These are phyloP conservation scores for Oncorhynchus clarkii DNA, from an alignment of 2,113 vertebrate genomes.

Conservation along the genomic window DNA sequence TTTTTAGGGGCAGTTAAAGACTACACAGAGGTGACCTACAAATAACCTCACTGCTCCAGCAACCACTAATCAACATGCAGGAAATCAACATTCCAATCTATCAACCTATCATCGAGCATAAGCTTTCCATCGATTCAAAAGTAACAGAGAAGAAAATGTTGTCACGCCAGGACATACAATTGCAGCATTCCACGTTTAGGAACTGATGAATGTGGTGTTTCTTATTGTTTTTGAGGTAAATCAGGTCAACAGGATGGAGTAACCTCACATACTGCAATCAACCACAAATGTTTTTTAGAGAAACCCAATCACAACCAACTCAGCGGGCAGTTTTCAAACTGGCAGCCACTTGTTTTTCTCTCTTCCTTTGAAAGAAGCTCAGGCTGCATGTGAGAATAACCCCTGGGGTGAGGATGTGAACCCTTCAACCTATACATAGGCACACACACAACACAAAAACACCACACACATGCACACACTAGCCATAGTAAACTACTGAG, in stretches of 20 bases:
- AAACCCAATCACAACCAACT: slow-evolving; percentile 22
- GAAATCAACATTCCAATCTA: too few relatives aligned
- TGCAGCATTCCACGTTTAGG: too few relatives aligned
- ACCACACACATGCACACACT: neutral
- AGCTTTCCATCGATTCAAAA: too few relatives aligned
- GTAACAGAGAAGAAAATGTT: too few relatives aligned
- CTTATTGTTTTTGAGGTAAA: slow-evolving; percentile 23
- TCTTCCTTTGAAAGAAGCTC: slow-evolving; percentile 26
- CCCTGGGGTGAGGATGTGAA: slow-evolving; percentile 36
- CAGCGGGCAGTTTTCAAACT: slow-evolving; percentile 26
- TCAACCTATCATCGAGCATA: too few relatives aligned
- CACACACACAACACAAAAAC: neutral
- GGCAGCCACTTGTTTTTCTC: slow-evolving; percentile 13
- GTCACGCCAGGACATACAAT: too few relatives aligned
- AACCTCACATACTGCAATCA: slow-evolving; percentile 44
- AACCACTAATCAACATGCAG: too few relatives aligned
- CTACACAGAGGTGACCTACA: too few relatives aligned
- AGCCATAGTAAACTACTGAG: slow-evolving; percentile 33
- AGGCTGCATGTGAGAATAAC: neutral
- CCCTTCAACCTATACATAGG: slow-evolving; percentile 3
- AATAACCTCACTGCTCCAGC: too few relatives aligned
- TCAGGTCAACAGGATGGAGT: slow-evolving; percentile 40
- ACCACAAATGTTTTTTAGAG: slow-evolving; percentile 31
- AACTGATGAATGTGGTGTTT: too few relatives aligned
- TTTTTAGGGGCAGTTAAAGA: too few relatives aligned